Conservation (phyloP, 2,113 vertebrate genomes). For the Ceyx melanurus region DNA sequence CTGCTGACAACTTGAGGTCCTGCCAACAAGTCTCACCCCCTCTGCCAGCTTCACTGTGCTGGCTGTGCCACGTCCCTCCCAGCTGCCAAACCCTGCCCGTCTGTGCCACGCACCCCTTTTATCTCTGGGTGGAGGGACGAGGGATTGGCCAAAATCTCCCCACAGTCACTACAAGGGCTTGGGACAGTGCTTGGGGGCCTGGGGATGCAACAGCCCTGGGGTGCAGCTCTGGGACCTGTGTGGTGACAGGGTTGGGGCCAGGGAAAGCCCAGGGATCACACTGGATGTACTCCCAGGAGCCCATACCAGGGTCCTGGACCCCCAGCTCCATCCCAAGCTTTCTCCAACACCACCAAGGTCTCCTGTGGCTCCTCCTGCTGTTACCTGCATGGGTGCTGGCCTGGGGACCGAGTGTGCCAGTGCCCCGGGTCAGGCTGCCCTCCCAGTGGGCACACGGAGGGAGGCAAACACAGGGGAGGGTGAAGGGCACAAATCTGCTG, state of each 20-base stretch:
- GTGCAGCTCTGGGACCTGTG: background rate
- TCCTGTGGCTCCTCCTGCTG: background rate
- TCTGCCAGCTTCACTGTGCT: background rate
- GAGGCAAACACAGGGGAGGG: background rate
- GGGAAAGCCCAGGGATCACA: fast-evolving
- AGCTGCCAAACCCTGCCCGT: background rate
- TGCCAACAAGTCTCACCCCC: background rate
- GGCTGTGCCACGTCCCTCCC: background rate
- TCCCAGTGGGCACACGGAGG: background rate
- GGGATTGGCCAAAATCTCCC: background rate
- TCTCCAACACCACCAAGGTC: background rate
- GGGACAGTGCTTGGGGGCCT: fast-evolving
- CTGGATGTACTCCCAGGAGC: fast-evolving
- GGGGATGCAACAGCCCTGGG: fast-evolving
- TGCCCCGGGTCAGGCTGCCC: slow-evolving; percentile 56
- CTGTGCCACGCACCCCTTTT: background rate
- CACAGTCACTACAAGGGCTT: background rate
- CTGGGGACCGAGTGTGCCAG: background rate
- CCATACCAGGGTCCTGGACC: background rate
- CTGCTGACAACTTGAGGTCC: background rate
- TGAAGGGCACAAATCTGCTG: background rate
- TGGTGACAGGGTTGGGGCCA: background rate
- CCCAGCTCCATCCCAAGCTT: background rate
- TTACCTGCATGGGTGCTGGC: slow-evolving; percentile 51
- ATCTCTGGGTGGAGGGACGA: background rate